Evolutionary conservation across 2,888 invertebrate species (phyloP), one percentile per base, ranked within the genome.

Genomic region (Dolichopus griseipennis): DNA sequence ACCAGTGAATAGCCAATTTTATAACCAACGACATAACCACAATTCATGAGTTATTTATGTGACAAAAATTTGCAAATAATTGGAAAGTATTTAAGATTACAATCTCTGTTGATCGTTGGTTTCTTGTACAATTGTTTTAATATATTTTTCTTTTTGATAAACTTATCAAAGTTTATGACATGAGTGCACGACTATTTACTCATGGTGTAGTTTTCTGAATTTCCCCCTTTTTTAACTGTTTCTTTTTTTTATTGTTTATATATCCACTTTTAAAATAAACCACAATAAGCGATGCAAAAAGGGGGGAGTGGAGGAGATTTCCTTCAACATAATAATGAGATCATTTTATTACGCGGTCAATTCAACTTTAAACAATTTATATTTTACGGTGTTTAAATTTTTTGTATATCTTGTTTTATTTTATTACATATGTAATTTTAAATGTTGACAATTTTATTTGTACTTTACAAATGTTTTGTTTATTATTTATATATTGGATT

Each of bases 11-110:
- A 27, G 27, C 27, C 27, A 27, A 27, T 27, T 27, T 27, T 27
- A 27, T 27, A 27, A 5, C 27, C 5, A 27, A 27, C 27, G 27
- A 27, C 27, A 27, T 27, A 27, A 27, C 27, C 27, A 27, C 27
- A 27, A 27, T 12, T 52, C 52, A 52, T 52, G 52, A 52, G 52
- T 52, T 52, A 63, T 63, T 63, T 63, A 63, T 63, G 63, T 63
- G 63, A 63, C 63, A 63, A 63, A 63, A 63, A 27, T 63, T 63
- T 27, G 63, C 63, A 63, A 63, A 63, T 63, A 63, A 63, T 63
- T 63, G 63, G 63, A 52, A 52, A 52, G 12, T 52, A 9, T 52
- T 52, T 52, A 52, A 52, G 52, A 52, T 52, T 52, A 52, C 52
- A 52, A 52, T 52, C 52, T 52, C n/a, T 41, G 15, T 41, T 41